Base-by-base conservation (phyloP, 2,888 invertebrate species). In the Cabera pusaria region DNA sequence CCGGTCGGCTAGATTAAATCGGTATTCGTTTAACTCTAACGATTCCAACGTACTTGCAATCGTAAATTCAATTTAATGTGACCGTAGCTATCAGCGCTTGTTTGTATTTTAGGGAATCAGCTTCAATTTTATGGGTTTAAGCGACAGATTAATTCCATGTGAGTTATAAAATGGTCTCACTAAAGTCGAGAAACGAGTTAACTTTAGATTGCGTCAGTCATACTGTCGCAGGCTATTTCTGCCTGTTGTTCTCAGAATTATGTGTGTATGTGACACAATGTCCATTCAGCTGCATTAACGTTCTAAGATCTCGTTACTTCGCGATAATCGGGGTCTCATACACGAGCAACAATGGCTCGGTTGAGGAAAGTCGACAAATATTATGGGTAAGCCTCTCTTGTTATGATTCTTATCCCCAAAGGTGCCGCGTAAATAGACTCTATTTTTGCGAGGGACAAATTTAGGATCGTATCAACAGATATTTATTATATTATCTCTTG, bases 211-310 rank as follows among this genome's bases (percentile, higher is more conserved):
- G 14, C 14, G 14, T 14, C 14, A 14, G 4, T 14, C 2, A 70
- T 58, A 50, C 39, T 51, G 59, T 56, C 59, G 52, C 54, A 49
- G 56, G 70, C 59, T 75, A 75, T 72, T 75, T 71, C 56, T 55
- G 68, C 49, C 48, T 44, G 56, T 54, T 52, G 56, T 69, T 69
- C 67, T 47, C 45, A 64, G 72, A 69, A 72, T 55, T 54, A 59
- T 35, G 40, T 43, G 35, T 52, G 44, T 40, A 25, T 43, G 33
- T 33, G 39, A 22, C 32, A 35, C 35, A 36, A 27, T 22, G 25
- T 31, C 7, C 5, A 32, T 32, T 39, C 39, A 32, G 33, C 20
- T 14, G 33, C 24, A 21, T 28, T 40, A 24, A 7, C 11, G 20
- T 18, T 28, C 5, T 9, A 28, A 19, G 33, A 10, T 39, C 4